These are phyloP conservation scores for Cuniculus paca DNA, from an alignment of 2,797 vertebrate species.

Conservation along the genomic window DNA sequence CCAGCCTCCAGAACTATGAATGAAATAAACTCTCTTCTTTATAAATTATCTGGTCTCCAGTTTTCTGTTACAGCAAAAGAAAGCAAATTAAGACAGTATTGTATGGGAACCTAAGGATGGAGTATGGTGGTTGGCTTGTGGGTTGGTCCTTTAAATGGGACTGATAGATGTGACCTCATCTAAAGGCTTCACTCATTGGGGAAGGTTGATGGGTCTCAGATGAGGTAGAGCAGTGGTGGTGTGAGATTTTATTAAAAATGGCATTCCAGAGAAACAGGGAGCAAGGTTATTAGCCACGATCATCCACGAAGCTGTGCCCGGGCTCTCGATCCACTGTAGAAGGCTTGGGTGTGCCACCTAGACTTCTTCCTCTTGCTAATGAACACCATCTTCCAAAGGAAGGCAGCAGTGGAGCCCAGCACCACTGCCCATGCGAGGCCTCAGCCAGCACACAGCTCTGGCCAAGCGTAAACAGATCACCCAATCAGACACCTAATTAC, in stretches of 20 bases:
- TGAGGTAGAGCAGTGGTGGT: accelerated
- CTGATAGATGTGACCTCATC: background rate
- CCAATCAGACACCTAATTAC: conserved; percentile 58
- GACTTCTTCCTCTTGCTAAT: background rate
- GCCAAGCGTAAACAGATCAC: conserved; percentile 6
- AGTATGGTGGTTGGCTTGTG: too few relatives aligned
- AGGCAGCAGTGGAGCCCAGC: background rate
- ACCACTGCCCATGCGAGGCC: background rate
- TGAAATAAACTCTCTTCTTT: background rate
- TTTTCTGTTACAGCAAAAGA: background rate
- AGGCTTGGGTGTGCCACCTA: background rate
- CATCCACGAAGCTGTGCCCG: background rate
- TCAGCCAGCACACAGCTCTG: background rate
- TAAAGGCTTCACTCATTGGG: background rate
- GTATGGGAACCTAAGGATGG: background rate
- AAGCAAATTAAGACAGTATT: background rate
- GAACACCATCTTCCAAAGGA: background rate
- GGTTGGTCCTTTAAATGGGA: background rate
- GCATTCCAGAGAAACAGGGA: background rate
- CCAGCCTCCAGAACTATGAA: background rate
- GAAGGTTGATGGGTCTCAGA: background rate
- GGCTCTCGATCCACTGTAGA: background rate
- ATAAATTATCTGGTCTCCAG: background rate
- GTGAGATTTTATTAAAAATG: background rate
- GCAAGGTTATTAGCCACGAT: background rate